Percentiles rank a stretch among this genome's conserved stretches.
phyloP scores from a whole-genome alignment of 2,113 vertebrate species.

The Pygoscelis adeliae region DNA sequence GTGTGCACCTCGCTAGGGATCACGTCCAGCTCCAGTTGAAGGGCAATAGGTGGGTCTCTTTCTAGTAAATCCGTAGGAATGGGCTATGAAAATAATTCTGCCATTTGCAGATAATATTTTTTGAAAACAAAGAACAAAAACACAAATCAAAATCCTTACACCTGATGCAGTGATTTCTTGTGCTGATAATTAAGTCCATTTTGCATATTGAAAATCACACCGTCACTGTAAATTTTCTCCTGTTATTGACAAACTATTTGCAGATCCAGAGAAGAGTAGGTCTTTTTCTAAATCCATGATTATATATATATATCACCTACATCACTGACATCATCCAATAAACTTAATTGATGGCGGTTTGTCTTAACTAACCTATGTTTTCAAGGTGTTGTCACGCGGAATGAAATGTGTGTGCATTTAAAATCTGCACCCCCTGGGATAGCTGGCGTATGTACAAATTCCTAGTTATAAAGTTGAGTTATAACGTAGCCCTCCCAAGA shows the following conservation, averaged over 20 bases:
- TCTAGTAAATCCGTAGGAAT: background rate
- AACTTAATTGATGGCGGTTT: constrained; percentile 82
- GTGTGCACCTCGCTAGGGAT: background rate
- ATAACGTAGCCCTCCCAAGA: constrained; percentile 65
- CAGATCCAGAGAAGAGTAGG: constrained; percentile 33
- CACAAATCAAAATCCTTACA: background rate
- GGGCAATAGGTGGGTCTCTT: background rate
- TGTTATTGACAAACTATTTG: constrained; percentile 72
- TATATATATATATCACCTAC: constrained; percentile 57
- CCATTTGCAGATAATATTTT: background rate
- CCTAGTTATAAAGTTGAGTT: constrained; percentile 57
- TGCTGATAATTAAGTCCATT: constrained; percentile 65
- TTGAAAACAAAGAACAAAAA: background rate
- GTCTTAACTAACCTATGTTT: constrained; percentile 75
- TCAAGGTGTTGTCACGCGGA: constrained; percentile 70
- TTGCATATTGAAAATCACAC: constrained; percentile 65
- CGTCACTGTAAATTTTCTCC: constrained; percentile 70
- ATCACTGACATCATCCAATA: constrained; percentile 81
- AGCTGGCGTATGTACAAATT: constrained; percentile 72
- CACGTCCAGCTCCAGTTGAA: background rate
- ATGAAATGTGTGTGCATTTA: constrained; percentile 77
- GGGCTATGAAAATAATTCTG: background rate
- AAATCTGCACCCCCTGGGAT: constrained; percentile 56
- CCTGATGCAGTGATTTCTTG: background rate
- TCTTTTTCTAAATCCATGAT: constrained; percentile 58